phyloP scores from a whole-genome alignment of 2,888 invertebrate genomes.

The Clepsis dumicolana region DNA sequence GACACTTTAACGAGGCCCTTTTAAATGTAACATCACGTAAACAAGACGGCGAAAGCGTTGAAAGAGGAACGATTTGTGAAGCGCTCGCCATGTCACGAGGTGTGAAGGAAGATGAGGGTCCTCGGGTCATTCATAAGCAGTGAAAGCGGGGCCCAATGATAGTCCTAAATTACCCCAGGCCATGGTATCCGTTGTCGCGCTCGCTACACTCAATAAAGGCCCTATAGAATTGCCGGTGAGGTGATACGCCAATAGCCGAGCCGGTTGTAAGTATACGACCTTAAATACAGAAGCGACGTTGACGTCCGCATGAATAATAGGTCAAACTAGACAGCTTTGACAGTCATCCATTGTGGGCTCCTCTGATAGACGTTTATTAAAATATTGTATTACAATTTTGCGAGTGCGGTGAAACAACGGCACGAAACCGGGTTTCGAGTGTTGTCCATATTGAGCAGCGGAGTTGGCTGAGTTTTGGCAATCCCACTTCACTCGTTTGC shows the following conservation, averaged over 20 bases:
- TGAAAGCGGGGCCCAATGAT: constrained; percentile 74
- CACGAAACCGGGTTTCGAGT: constrained; percentile 26
- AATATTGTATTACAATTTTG: constrained; percentile 39
- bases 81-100: constrained; percentile 58
- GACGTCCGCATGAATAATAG: constrained; percentile 63
- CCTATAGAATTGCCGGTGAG: constrained; percentile 68
- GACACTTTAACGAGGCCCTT: constrained; percentile 70
- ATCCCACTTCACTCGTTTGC: constrained; percentile 70
- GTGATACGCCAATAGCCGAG: constrained; percentile 67
- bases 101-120: constrained; percentile 64
- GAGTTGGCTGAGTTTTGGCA: constrained; percentile 62
- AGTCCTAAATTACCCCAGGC: constrained; percentile 74
- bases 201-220: constrained; percentile 57
- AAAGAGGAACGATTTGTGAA: constrained; percentile 76
- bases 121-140: constrained; percentile 73
- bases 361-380: constrained; percentile 32
- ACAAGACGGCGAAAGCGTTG: constrained; percentile 70
- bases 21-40: constrained; percentile 69
- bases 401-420: constrained; percentile 29
- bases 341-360: constrained; percentile 33
- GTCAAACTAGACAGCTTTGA: constrained; percentile 51
- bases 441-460: constrained; percentile 46
- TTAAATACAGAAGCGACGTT: constrained; percentile 61
- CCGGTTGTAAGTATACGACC: constrained; percentile 59
- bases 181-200: constrained; percentile 49